These are phyloP conservation scores for Mus spicilegus DNA, from an alignment of 2,113 vertebrate genomes.

Conservation along the genomic window DNA sequence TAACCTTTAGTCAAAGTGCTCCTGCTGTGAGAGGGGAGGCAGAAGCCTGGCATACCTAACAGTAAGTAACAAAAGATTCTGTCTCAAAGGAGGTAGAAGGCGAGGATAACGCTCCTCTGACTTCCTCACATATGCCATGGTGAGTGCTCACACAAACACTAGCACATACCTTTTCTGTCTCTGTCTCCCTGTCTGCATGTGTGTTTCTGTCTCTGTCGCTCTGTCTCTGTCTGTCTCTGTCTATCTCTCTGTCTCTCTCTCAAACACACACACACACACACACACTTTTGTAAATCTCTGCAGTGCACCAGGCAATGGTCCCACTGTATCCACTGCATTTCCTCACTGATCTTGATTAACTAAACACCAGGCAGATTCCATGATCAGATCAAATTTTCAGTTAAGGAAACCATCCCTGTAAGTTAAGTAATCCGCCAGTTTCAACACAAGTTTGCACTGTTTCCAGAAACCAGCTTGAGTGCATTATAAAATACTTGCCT, in stretches of 20 bases:
- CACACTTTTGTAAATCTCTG: background rate
- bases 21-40: background rate
- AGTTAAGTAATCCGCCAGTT: background rate
- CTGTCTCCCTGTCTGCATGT: background rate
- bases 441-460: background rate
- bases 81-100: background rate
- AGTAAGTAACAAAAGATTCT: background rate
- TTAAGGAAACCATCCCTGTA: background rate
- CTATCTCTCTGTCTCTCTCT: too few relatives aligned
- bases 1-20: background rate
- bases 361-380: background rate
- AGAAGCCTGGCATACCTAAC: background rate
- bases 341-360: slow-evolving; percentile 4
- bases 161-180: background rate
- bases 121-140: background rate
- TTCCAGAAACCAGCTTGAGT: slow-evolving; percentile 34
- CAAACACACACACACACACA: background rate
- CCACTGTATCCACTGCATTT: background rate
- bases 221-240: background rate
- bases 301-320: background rate
- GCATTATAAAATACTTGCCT: slow-evolving; percentile 13
- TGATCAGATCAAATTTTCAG: slow-evolving; percentile 47
- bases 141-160: background rate
- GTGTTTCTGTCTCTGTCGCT: background rate
- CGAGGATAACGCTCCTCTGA: background rate